phyloP scores from a whole-genome alignment of 2,797 vertebrate species.

The Rhabdomys pumilio region DNA sequence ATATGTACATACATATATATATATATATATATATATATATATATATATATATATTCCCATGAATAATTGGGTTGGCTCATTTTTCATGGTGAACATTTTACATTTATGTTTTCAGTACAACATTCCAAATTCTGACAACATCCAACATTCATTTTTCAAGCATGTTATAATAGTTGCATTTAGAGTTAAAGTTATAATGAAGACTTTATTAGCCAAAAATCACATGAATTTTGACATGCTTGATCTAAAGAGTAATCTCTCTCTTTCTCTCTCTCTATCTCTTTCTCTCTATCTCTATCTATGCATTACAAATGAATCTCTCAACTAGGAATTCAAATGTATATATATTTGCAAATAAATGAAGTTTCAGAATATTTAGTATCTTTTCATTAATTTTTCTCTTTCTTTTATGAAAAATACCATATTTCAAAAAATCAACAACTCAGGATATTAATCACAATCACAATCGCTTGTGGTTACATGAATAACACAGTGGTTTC shows the following conservation, averaged over 20 bases:
- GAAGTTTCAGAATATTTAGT: conserved; percentile 53
- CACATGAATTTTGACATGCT: neutral
- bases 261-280: too few relatives aligned
- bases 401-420: conserved; percentile 31
- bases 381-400: conserved; percentile 28
- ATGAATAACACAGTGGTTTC: neutral
- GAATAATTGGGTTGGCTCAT: neutral
- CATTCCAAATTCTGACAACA: neutral
- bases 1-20: too few relatives aligned
- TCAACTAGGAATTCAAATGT: neutral
- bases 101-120: neutral
- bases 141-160: neutral
- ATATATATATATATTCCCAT: neutral
- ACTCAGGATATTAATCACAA: neutral
- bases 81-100: conserved; percentile 37
- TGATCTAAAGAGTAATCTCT: neutral
- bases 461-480: neutral
- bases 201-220: neutral
- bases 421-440: neutral
- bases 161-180: neutral
- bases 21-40: neutral
- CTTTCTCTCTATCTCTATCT: neutral
- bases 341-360: conserved; percentile 36
- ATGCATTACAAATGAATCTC: neutral
- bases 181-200: conserved; percentile 50